These are phyloP conservation scores for Stramonita haemastoma DNA, from an alignment of 2,888 invertebrate genomes.

Conservation along the genomic window DNA sequence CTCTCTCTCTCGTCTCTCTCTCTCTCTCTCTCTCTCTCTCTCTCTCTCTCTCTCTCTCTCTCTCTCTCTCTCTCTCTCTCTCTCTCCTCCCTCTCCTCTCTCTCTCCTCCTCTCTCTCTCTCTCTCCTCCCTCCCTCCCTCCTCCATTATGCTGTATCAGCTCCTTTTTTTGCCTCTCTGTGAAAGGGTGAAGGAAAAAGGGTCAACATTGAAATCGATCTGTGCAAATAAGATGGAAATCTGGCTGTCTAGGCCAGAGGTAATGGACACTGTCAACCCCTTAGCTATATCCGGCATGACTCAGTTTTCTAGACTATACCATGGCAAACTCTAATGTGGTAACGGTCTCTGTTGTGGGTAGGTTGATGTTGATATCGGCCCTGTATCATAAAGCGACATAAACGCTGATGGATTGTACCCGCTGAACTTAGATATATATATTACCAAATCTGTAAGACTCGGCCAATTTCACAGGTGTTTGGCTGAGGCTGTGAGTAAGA, in stretches of 20 bases:
- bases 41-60: no score
- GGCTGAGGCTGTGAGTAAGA: no score
- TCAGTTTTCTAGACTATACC: not conserved
- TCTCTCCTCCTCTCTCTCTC: no score
- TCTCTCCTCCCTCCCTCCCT: no score
- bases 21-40: not conserved
- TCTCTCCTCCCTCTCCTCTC: no score
- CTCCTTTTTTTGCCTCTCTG: no score
- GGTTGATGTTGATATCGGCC: not conserved
- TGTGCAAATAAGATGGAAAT: not conserved
- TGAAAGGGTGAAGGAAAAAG: no score
- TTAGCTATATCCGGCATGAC: not conserved
- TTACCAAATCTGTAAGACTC: no score
- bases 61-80: no score
- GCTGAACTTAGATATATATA: not conserved
- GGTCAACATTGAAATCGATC: not conserved
- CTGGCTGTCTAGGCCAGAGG: not conserved
- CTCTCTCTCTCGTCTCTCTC: conserved; percentile 1
- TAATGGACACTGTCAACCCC: not conserved
- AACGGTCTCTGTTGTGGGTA: not conserved
- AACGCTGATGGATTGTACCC: not conserved
- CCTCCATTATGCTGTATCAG: no score
- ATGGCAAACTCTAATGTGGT: not conserved
- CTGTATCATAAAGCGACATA: not conserved
- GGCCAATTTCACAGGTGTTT: no score